A percentile compares a stretch with the other conserved stretches of the same genome.
Evolutionary conservation across 2,888 invertebrate species (phyloP).

Genomic region (Xestia c-nigrum): DNA sequence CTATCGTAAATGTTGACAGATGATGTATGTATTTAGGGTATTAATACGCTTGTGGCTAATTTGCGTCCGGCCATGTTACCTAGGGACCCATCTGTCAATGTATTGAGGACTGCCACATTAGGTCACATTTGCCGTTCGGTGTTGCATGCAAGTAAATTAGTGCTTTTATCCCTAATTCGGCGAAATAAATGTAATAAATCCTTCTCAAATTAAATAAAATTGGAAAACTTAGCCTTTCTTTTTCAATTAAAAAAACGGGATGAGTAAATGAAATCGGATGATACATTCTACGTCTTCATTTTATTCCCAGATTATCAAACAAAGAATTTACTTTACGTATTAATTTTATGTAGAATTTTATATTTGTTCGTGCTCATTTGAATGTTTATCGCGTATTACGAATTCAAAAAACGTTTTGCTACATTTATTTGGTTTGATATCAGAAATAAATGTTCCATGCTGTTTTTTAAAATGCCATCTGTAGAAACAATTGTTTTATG

Average conservation of each 20-base stretch:
- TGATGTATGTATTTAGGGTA: constrained; percentile 66
- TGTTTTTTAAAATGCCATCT: not conserved
- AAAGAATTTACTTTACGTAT: not conserved
- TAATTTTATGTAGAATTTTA: not conserved
- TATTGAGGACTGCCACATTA: constrained; percentile 42
- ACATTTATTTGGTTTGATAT: not conserved
- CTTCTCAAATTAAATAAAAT: not conserved
- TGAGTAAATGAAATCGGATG: constrained; percentile 11
- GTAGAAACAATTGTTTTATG: not conserved
- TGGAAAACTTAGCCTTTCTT: not conserved
- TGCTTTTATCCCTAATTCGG: not conserved
- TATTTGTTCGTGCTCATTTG: not conserved
- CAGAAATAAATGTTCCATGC: constrained; percentile 3
- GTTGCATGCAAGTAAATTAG: not conserved
- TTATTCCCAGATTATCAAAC: constrained; percentile 5
- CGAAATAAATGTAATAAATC: not conserved
- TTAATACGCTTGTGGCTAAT: constrained; percentile 71
- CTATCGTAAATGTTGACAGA: constrained; percentile 65
- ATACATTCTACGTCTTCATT: constrained; percentile 15
- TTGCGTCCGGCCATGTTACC: constrained; percentile 67
- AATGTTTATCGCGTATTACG: not conserved
- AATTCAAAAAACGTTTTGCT: constrained; percentile 6
- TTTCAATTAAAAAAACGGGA: not conserved
- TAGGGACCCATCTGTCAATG: constrained; percentile 71
- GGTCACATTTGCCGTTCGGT: not conserved